These are phyloP conservation scores for Erynnis tages DNA, from an alignment of 2,888 invertebrate genomes.

Conservation along the genomic window DNA sequence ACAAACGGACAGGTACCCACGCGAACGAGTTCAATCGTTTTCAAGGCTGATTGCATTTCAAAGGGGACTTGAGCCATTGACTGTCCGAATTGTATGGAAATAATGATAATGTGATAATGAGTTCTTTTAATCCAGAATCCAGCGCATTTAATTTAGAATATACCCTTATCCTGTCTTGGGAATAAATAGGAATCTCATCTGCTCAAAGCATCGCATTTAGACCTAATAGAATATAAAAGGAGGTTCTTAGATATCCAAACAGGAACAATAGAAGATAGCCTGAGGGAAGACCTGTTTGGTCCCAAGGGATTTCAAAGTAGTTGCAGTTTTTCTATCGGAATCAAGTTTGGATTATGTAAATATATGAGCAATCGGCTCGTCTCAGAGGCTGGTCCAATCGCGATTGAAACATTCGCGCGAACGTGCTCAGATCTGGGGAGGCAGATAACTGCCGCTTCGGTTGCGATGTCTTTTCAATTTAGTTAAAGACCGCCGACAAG, in stretches of 20 bases:
- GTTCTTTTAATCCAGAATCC: too few relatives aligned
- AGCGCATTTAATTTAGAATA: too few relatives aligned
- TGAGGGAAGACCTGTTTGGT: too few relatives aligned
- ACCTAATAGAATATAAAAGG: too few relatives aligned
- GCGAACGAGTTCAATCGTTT: background rate
- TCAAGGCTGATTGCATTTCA: conserved; percentile 12
- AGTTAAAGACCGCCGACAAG: conserved; percentile 43
- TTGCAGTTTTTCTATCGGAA: conserved; percentile 12
- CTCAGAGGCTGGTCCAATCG: conserved; percentile 59
- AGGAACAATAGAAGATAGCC: too few relatives aligned
- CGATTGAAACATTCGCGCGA: conserved; percentile 66
- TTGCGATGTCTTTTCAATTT: conserved; percentile 54
- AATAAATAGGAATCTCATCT: too few relatives aligned
- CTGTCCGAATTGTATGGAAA: background rate
- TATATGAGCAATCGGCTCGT: conserved; percentile 47
- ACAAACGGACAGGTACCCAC: conserved; percentile 24
- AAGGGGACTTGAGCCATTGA: background rate
- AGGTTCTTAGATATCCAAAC: too few relatives aligned
- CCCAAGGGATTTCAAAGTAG: too few relatives aligned
- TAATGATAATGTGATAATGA: background rate
- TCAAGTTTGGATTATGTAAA: conserved; percentile 33
- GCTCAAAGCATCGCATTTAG: too few relatives aligned
- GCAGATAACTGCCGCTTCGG: conserved; percentile 47
- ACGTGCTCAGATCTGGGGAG: conserved; percentile 44
- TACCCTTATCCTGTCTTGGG: too few relatives aligned